Percentiles rank a stretch among this genome's conserved stretches.
These are phyloP conservation scores for Agrochola lychnidis DNA, from an alignment of 2,888 invertebrate genomes.

Conservation along the genomic window DNA sequence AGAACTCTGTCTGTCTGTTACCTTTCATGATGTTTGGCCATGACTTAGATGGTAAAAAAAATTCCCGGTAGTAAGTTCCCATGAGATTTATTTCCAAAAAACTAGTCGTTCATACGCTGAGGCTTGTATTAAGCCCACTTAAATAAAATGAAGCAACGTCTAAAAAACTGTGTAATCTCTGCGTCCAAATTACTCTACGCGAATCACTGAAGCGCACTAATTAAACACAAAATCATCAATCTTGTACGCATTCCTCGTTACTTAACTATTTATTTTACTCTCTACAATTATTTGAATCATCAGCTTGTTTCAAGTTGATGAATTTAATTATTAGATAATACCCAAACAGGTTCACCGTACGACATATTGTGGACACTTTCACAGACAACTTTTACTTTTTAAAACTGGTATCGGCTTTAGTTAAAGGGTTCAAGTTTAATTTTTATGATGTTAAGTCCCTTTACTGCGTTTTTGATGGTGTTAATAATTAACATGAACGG, in stretches of 20 bases:
- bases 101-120: neutral
- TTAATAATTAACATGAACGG: neutral
- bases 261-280: slow-evolving; percentile 18
- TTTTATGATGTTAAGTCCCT: slow-evolving; percentile 22
- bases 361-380: slow-evolving; percentile 59
- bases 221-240: slow-evolving; percentile 37
- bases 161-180: slow-evolving; percentile 11
- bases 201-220: slow-evolving; percentile 35
- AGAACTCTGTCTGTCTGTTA: too few relatives aligned
- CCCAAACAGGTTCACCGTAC: slow-evolving; percentile 42
- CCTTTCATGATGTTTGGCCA: too few relatives aligned
- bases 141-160: neutral
- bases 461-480: slow-evolving; percentile 1
- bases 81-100: neutral
- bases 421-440: slow-evolving; percentile 20
- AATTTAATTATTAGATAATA: slow-evolving; percentile 40
- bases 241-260: slow-evolving; percentile 26
- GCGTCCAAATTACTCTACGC: slow-evolving; percentile 39
- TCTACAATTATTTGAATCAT: slow-evolving; percentile 2
- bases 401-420: slow-evolving; percentile 22
- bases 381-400: slow-evolving; percentile 66
- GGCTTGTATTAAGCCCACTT: neutral
- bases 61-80: neutral
- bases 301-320: neutral
- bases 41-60: too few relatives aligned